A percentile compares a stretch with the other conserved stretches of the same genome.
Conservation (phyloP, 2,888 invertebrate species). For the Cyclophora punctaria region DNA sequence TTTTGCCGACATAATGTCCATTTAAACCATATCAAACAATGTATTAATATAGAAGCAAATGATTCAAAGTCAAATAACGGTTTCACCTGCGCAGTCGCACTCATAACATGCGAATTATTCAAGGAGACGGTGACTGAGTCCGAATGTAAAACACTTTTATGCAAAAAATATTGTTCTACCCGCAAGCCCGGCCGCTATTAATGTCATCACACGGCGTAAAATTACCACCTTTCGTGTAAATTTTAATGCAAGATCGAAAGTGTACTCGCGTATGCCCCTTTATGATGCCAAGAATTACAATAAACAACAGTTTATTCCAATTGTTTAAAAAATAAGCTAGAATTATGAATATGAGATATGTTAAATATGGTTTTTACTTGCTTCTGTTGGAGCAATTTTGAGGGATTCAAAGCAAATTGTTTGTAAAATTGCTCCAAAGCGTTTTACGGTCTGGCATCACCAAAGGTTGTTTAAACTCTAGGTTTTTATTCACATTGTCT, state of each 20-base stretch:
- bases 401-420: conserved; percentile 52
- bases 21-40: too few relatives aligned
- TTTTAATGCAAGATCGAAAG: conserved; percentile 62
- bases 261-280: conserved; percentile 37
- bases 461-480: too few relatives aligned
- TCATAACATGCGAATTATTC: conserved; percentile 41
- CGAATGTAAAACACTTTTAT: conserved; percentile 50
- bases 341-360: conserved; percentile 50
- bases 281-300: conserved; percentile 44
- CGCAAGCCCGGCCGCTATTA: conserved; percentile 49
- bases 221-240: conserved; percentile 66
- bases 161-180: conserved; percentile 53
- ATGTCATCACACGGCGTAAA: conserved; percentile 65
- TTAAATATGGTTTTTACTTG: conserved; percentile 43
- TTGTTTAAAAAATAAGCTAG: conserved; percentile 46
- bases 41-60: too few relatives aligned
- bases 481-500: too few relatives aligned
- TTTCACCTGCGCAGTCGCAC: conserved; percentile 32
- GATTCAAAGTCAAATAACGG: not conserved
- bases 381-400: conserved; percentile 42
- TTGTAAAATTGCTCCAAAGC: conserved; percentile 41
- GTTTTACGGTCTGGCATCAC: too few relatives aligned
- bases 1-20: too few relatives aligned
- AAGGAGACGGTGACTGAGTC: conserved; percentile 27
- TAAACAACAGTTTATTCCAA: conserved; percentile 36